Base-by-base conservation (phyloP, 1,140 invertebrate genomes). In the Daktulosphaira vitifoliae region DNA sequence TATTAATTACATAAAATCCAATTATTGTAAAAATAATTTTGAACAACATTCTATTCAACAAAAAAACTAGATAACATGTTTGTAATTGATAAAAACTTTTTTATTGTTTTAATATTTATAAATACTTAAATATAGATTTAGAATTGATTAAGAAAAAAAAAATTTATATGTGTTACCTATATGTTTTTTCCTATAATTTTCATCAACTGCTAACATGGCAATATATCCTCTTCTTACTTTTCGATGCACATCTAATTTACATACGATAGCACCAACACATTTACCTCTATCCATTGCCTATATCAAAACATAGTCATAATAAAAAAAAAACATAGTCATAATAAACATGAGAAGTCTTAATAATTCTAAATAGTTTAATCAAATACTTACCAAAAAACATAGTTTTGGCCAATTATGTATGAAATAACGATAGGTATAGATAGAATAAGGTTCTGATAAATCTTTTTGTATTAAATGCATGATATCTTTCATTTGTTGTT, bases 341-440 rank as follows among this genome's bases (percentile, higher is more conserved):
- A 2, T 49, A 22, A 18, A 56, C 11, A 9, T 48, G 25, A 48
- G 23, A 16, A 49, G 5, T 18, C 23, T 9, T 29, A 16, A 26
- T 48, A 3, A 42, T 22, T 16, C 42, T 22, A 44, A 4, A 18
- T 18, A 6, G 6, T 16, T 51, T 51, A 8, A 11, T 29, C 26
- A 2, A 49, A 38, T 70, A 80, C 84, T 83, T 80, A 90, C 89
- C 79, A 99, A 80, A 79, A 97, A 96, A 78, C 96, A 98, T 66
- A 99, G 79, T 79, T 98, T 92, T 75, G 96, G 96, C 96, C 96
- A 99, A 78, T 99, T 98, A 76, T 98, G 93, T 76, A 99, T 98
- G 81, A 99, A 99, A 82, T 99, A 99, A 80, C 96, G 86, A 81
- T 99, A 99, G 38, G 96, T 99, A 77, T 99, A 99, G 79, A 99